Percentiles rank a stretch among this genome's conserved stretches.
These are phyloP conservation scores for Hecatera dysodea DNA, from an alignment of 2,888 invertebrate genomes.

Conservation along the genomic window DNA sequence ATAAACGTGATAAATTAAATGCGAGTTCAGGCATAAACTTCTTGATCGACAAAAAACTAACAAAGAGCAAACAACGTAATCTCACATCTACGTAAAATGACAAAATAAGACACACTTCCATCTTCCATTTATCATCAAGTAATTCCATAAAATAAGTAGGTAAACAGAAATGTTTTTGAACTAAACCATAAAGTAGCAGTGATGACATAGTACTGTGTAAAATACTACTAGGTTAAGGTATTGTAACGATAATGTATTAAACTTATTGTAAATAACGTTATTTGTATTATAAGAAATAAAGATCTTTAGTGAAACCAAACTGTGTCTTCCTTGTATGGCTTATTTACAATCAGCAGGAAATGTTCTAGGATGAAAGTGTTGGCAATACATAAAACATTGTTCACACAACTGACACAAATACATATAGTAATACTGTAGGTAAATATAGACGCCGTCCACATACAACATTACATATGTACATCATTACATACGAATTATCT, in stretches of 20 bases:
- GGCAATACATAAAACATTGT: neutral
- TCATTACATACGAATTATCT: neutral
- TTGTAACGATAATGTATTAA: constrained; percentile 75
- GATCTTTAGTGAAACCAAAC: constrained; percentile 87
- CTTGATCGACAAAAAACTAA: neutral
- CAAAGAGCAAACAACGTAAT: constrained; percentile 4
- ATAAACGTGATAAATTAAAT: neutral
- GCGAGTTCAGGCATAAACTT: neutral
- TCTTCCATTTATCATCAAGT: too few species aligned
- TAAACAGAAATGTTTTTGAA: constrained; percentile 37
- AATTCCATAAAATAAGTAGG: constrained; percentile 5
- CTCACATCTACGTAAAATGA: constrained; percentile 8
- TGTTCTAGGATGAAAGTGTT: neutral
- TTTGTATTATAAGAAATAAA: constrained; percentile 89
- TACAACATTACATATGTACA: neutral
- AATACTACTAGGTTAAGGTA: constrained; percentile 70
- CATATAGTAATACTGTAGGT: neutral
- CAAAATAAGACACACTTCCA: constrained; percentile 7
- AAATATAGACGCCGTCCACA: neutral
- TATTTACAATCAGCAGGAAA: neutral
- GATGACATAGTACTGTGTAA: constrained; percentile 65
- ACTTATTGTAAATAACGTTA: constrained; percentile 89
- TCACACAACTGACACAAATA: neutral
- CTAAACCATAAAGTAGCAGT: constrained; percentile 55
- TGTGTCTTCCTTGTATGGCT: constrained; percentile 20